A percentile compares a stretch with the other conserved stretches of the same genome.
phyloP scores from a whole-genome alignment of 2,113 vertebrate species.

The Platycercus adscitus region DNA sequence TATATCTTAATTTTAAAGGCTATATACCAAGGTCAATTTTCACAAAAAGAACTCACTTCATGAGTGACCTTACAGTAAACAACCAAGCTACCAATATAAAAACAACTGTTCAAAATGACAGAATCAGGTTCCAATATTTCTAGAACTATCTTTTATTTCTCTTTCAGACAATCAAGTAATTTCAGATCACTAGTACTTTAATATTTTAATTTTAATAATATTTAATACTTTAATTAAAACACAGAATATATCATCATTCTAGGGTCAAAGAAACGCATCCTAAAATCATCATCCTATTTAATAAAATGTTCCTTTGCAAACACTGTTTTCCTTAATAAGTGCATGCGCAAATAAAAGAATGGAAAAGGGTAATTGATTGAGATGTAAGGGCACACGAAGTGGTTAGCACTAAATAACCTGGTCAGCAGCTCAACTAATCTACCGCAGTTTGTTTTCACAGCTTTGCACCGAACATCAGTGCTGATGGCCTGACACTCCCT shows the following conservation, averaged over 20 bases:
- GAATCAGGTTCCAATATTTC: neutral
- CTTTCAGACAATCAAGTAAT: neutral
- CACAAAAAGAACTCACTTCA: neutral
- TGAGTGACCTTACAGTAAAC: neutral
- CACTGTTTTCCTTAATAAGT: conserved; percentile 63
- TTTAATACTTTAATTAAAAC: neutral
- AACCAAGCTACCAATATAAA: neutral
- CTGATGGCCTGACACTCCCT: conserved; percentile 74
- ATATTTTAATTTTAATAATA: neutral
- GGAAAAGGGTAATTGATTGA: conserved; percentile 55
- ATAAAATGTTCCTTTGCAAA: neutral
- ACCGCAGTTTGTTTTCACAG: conserved; percentile 83
- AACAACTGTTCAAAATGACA: neutral
- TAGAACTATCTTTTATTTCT: neutral
- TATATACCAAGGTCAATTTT: neutral
- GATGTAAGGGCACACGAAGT: conserved; percentile 43
- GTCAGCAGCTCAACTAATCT: conserved; percentile 77
- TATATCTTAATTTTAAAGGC: neutral
- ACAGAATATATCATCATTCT: neutral
- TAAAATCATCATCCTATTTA: neutral
- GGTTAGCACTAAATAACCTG: conserved; percentile 58
- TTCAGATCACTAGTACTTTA: conserved; percentile 19
- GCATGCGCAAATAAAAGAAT: conserved; percentile 34
- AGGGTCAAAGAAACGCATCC: conserved; percentile 2
- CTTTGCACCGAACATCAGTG: conserved; percentile 72